Conservation (phyloP, 35 echinoderm and acorn worm genomes). For the Eucidaris tribuloides region DNA sequence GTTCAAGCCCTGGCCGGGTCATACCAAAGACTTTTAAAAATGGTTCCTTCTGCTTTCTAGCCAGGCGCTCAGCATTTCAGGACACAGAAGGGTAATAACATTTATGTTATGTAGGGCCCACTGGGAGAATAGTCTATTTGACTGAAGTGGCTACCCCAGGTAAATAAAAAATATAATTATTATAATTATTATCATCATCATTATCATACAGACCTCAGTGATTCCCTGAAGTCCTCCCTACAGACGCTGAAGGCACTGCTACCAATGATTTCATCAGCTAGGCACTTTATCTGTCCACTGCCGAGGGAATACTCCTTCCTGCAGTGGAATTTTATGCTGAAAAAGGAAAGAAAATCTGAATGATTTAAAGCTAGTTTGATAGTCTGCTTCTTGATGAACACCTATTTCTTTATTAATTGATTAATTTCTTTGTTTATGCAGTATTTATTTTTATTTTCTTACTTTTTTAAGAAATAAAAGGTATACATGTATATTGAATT, state of each 20-base stretch:
- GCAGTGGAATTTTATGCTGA: slow-evolving; percentile 70
- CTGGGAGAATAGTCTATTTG: too few relatives aligned
- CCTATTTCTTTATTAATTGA: too few relatives aligned
- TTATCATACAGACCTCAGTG: slow-evolving; percentile 78
- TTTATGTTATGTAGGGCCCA: too few relatives aligned
- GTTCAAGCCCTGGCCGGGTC: too few relatives aligned
- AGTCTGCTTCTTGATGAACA: not conserved
- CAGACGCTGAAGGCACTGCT: slow-evolving; percentile 41
- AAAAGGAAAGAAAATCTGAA: not conserved
- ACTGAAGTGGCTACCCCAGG: too few relatives aligned
- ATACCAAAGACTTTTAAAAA: too few relatives aligned
- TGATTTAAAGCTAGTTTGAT: not conserved
- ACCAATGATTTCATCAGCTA: slow-evolving; percentile 29
- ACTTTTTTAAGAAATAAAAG: not conserved
- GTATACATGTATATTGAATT: not conserved
- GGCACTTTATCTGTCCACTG: slow-evolving; percentile 28
- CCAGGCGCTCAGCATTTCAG: too few relatives aligned
- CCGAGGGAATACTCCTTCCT: slow-evolving; percentile 56
- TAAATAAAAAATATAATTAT: too few relatives aligned
- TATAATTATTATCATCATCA: too few relatives aligned
- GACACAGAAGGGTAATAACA: too few relatives aligned
- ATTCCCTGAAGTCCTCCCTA: slow-evolving; percentile 59
- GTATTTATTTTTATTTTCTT: not conserved
- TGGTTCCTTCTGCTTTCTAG: too few relatives aligned
- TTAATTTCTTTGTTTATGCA: too few relatives aligned